Conservation (phyloP, 2,113 vertebrate genomes). For the Mixornis gularis region DNA sequence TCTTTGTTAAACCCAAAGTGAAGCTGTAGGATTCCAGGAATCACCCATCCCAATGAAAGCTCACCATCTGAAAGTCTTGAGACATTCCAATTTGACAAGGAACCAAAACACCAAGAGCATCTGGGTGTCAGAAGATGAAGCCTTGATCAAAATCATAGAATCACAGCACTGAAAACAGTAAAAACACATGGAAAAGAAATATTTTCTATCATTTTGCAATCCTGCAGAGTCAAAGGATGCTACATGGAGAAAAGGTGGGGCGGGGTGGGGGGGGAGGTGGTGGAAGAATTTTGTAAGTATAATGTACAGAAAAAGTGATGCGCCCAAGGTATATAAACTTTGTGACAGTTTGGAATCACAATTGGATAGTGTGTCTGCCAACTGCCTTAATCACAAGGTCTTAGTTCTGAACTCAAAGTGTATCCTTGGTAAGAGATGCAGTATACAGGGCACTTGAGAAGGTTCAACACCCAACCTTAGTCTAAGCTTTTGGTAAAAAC, state of each 20-base stretch:
- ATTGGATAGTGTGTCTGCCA: not conserved
- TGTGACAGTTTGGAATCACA: not conserved
- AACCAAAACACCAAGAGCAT: not conserved
- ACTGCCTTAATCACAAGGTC: not conserved
- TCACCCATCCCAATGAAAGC: not conserved
- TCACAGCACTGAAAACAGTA: not conserved
- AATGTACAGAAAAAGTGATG: not conserved
- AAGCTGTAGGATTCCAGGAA: not conserved
- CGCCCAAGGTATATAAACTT: not conserved
- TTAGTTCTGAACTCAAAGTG: not conserved
- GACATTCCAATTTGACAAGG: not conserved
- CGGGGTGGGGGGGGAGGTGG: rapidly evolving
- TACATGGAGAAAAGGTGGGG: not conserved
- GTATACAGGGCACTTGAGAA: not conserved
- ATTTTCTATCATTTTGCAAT: not conserved
- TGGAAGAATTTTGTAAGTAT: not conserved
- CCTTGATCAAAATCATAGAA: not conserved
- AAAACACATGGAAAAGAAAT: not conserved
- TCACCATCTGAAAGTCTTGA: not conserved
- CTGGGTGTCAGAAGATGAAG: not conserved
- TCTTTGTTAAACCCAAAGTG: not conserved
- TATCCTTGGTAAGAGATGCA: not conserved
- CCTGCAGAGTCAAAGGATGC: not conserved
- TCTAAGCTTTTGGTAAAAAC: not conserved
- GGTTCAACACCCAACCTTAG: not conserved